Conservation (phyloP, 1,140 invertebrate species). For the Lutraria rhynchaena region DNA sequence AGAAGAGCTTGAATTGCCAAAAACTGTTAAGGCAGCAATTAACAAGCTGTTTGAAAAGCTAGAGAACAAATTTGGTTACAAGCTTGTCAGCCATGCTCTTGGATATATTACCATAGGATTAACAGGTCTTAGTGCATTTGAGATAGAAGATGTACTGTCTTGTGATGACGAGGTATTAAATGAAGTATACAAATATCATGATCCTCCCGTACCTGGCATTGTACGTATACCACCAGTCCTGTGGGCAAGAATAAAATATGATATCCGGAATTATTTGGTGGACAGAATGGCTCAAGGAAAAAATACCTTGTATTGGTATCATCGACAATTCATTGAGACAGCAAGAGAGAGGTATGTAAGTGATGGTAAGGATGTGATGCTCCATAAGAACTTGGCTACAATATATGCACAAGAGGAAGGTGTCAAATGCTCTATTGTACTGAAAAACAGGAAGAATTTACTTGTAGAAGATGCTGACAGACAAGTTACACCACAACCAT, state of each 20-base stretch:
- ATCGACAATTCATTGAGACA: constrained; percentile 95
- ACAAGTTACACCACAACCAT: constrained; percentile 73
- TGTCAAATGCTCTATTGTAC: constrained; percentile 65
- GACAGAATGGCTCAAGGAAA: constrained; percentile 85
- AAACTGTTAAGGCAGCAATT: constrained; percentile 70
- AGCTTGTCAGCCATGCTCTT: constrained; percentile 86
- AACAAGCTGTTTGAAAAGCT: constrained; percentile 73
- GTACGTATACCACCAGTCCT: constrained; percentile 83
- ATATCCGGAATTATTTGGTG: constrained; percentile 87
- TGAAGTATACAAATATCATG: constrained; percentile 79
- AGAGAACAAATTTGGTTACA: constrained; percentile 76
- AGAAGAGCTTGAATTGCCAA: constrained; percentile 56
- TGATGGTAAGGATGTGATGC: constrained; percentile 53
- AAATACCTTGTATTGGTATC: constrained; percentile 91
- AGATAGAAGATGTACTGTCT: constrained; percentile 81
- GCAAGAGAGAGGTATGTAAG: constrained; percentile 95
- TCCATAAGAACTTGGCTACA: constrained; percentile 69
- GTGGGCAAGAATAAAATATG: constrained; percentile 87
- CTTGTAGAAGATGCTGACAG: constrained; percentile 71
- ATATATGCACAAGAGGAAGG: constrained; percentile 69
- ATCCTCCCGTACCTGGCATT: constrained; percentile 77
- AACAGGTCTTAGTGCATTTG: constrained; percentile 78
- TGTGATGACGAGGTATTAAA: constrained; percentile 79
- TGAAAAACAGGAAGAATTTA: constrained; percentile 68
- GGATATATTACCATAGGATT: constrained; percentile 85